Percentiles rank a stretch among this genome's conserved stretches.
phyloP scores from a whole-genome alignment of 2,888 invertebrate genomes.

The Apamea monoglypha region DNA sequence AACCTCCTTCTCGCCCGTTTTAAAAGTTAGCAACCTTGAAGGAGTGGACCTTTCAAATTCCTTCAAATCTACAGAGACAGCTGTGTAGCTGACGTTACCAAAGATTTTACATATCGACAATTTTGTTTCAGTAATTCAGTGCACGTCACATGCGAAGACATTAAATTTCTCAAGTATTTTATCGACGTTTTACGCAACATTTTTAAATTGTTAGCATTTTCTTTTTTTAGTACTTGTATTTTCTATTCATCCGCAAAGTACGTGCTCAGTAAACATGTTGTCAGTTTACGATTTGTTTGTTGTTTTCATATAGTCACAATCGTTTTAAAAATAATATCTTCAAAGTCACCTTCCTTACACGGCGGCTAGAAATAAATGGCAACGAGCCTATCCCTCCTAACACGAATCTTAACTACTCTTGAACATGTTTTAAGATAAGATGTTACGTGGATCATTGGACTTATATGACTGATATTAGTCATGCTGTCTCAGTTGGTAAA shows the following conservation, averaged over 20 bases:
- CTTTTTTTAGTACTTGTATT: constrained; percentile 1
- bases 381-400: neutral
- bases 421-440: constrained; percentile 10
- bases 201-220: constrained; percentile 7
- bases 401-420: neutral
- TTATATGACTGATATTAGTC: constrained; percentile 7
- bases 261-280: constrained; percentile 39
- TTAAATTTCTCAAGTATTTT: constrained; percentile 11
- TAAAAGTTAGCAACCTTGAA: constrained; percentile 56
- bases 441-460: neutral
- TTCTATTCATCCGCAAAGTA: constrained; percentile 14
- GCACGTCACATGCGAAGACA: neutral
- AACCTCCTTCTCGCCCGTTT: constrained; percentile 18
- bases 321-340: constrained; percentile 28
- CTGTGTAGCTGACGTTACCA: constrained; percentile 4
- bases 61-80: constrained; percentile 16
- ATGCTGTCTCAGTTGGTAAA: constrained; percentile 16
- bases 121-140: constrained; percentile 23
- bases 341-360: constrained; percentile 36
- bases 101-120: neutral
- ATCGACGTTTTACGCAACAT: constrained; percentile 7
- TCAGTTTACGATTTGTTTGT: constrained; percentile 29
- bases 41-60: constrained; percentile 49
- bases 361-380: constrained; percentile 9
- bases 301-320: constrained; percentile 28